Percentiles rank a stretch among this genome's conserved stretches.
These are phyloP conservation scores for Poeciliopsis gracilis DNA, from an alignment of 2,797 vertebrate genomes.

Conservation along the genomic window DNA sequence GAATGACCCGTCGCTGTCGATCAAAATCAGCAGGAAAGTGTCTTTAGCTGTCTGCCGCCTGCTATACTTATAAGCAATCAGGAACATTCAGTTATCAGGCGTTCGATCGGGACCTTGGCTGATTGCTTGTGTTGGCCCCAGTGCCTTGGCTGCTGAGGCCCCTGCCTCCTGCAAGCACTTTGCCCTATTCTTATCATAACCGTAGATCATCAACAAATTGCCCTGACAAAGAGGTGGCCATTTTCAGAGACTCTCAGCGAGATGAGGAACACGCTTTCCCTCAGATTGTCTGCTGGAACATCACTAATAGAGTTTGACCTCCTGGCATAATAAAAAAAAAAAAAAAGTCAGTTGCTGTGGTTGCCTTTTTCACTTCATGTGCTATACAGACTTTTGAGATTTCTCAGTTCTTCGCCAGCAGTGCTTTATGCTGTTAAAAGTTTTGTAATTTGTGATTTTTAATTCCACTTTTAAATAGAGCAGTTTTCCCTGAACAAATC, in stretches of 20 bases:
- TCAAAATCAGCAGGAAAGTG: constrained; percentile 68
- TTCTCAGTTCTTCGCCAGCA: not conserved
- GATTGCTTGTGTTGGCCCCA: constrained; percentile 68
- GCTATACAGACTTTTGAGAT: constrained; percentile 33
- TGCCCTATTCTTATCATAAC: constrained; percentile 73
- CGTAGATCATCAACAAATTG: constrained; percentile 74
- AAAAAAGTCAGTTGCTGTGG: constrained; percentile 29
- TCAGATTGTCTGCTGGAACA: constrained; percentile 62
- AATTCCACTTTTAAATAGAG: not conserved
- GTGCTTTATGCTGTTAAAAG: not conserved
- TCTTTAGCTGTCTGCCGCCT: constrained; percentile 51
- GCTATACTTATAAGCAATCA: constrained; percentile 74
- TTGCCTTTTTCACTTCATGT: constrained; percentile 32
- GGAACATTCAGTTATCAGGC: constrained; percentile 61
- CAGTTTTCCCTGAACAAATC: not conserved
- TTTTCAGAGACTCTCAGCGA: constrained; percentile 54
- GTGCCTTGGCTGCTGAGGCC: constrained; percentile 33
- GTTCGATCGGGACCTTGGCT: constrained; percentile 66
- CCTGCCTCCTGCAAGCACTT: constrained; percentile 52
- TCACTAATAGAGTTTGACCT: constrained; percentile 71
- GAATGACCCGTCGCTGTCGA: constrained; percentile 60
- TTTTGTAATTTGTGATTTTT: not conserved
- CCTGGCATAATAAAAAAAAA: constrained; percentile 51
- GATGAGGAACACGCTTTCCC: constrained; percentile 53
- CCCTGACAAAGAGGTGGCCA: constrained; percentile 63